Percentiles rank a stretch among this genome's conserved stretches.
These are phyloP conservation scores for Neotoxoptera formosana DNA, from an alignment of 1,140 invertebrate species.

Conservation along the genomic window DNA sequence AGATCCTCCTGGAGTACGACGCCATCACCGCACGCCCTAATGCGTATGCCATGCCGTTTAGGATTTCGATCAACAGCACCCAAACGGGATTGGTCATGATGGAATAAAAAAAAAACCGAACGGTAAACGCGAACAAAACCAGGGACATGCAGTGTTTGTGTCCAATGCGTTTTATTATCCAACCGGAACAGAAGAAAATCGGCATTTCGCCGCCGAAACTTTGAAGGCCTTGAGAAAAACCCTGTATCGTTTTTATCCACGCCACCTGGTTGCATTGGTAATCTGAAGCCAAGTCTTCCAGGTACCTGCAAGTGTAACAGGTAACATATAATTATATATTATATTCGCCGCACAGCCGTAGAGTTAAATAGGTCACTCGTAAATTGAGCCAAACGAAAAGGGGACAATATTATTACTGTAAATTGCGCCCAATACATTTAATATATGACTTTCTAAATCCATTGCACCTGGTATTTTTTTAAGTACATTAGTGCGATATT, in stretches of 20 bases:
- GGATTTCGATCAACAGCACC: slow-evolving; percentile 82
- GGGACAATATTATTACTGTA: background rate
- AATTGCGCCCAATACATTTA: background rate
- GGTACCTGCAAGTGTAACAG: slow-evolving; percentile 65
- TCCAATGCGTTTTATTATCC: slow-evolving; percentile 81
- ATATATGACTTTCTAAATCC: background rate
- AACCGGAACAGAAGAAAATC: slow-evolving; percentile 87
- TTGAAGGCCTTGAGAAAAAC: slow-evolving; percentile 78
- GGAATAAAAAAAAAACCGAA: slow-evolving; percentile 85
- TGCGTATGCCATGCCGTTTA: slow-evolving; percentile 88
- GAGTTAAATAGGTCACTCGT: background rate
- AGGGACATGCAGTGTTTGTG: slow-evolving; percentile 83
- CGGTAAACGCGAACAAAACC: slow-evolving; percentile 75
- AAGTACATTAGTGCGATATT: no score
- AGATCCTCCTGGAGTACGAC: slow-evolving; percentile 84
- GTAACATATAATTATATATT: background rate
- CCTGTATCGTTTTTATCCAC: slow-evolving; percentile 83
- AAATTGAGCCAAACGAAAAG: background rate
- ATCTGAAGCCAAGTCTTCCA: slow-evolving; percentile 72
- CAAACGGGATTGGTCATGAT: slow-evolving; percentile 80
- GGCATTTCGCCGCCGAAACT: slow-evolving; percentile 86
- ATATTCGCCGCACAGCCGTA: background rate
- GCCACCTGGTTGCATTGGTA: slow-evolving; percentile 65
- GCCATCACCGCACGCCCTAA: slow-evolving; percentile 90
- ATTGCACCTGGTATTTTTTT: background rate